These are phyloP conservation scores for Butorides virescens DNA, from an alignment of 2,113 vertebrate genomes.

Conservation along the genomic window DNA sequence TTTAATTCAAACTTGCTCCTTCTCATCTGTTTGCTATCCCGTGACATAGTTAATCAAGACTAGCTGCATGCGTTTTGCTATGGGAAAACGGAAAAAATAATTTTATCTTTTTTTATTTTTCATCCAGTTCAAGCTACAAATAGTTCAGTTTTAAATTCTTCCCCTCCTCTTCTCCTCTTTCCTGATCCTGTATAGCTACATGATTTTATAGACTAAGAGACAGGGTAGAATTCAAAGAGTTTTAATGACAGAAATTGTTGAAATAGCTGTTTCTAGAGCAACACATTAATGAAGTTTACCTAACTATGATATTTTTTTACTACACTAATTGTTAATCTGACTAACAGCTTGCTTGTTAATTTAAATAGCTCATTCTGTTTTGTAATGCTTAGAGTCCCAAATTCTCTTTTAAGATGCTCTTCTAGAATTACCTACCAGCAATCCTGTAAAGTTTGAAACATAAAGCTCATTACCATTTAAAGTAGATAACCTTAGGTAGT, in stretches of 20 bases:
- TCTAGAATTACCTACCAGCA: conserved; percentile 2
- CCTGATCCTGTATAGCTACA: not conserved
- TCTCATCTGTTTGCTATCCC: not conserved
- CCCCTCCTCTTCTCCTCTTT: not conserved
- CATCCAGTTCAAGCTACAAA: not conserved
- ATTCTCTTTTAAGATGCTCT: not conserved
- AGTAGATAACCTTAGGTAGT: conserved; percentile 20
- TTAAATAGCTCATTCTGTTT: not conserved
- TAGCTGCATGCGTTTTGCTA: not conserved
- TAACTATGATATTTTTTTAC: not conserved
- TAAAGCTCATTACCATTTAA: conserved; percentile 30
- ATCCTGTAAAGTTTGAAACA: conserved; percentile 27
- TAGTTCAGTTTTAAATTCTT: not conserved
- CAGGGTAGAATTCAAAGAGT: not conserved
- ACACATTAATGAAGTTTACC: not conserved
- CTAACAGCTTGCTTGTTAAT: not conserved
- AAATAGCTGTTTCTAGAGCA: not conserved
- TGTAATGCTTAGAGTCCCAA: not conserved
- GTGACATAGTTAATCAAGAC: not conserved
- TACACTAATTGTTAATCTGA: conserved; percentile 8
- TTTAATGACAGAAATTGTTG: not conserved
- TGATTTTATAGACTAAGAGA: not conserved
- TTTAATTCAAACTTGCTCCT: not conserved
- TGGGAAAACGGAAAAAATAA: not conserved
- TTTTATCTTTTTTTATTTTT: not conserved